Base-by-base conservation (phyloP, 2,888 invertebrate species). In the Ormyrus thymus region DNA sequence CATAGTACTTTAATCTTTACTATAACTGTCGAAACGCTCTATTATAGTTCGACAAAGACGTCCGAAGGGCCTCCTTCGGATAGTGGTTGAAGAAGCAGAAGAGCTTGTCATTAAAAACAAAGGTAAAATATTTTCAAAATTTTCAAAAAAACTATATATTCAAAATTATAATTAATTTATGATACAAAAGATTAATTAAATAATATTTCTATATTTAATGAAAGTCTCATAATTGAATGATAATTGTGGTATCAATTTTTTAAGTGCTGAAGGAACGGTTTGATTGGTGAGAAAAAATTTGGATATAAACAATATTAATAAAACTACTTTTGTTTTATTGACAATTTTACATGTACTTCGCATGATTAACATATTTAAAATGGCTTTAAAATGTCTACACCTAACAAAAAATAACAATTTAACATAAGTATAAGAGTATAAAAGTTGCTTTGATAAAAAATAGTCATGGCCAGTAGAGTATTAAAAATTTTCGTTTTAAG, bases 1-100 rank as follows among this genome's bases (percentile, higher is more conserved):
- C 50, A 66, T 48, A 80, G 84, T 84, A 86, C 70, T 82, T 7
- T 79, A 64, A 71, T 80, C 78, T 81, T 78, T 84, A 13, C 70
- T 86, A 80, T 87, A 88, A 87, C 85, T 85, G 80, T 74, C 55
- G 80, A 71, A 84, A 81, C 81, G 69, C 83, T 86, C 87, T 87
- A 84, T 90, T 89, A 84, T 90, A 91, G 90, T 90, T 88, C 89
- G 90, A 83, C 87, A 87, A 82, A 88, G 87, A 85, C 87, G 87
- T 77, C 87, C 89, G 59, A 88, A 89, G 82, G 91, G 91, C 83
- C 86, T 83, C 77, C 88, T 91, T 81, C 82, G 81, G 80, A 84
- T 91, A 84, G 86, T 89, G 84, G 86, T 91, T 79, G 84, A 88
- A 82, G 89, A 90, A 84, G 90, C 90, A 73, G 90, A 88, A 86